A percentile compares a stretch with the other conserved stretches of the same genome.
Conservation (phyloP, 2,888 invertebrate species). For the Patella depressa region DNA sequence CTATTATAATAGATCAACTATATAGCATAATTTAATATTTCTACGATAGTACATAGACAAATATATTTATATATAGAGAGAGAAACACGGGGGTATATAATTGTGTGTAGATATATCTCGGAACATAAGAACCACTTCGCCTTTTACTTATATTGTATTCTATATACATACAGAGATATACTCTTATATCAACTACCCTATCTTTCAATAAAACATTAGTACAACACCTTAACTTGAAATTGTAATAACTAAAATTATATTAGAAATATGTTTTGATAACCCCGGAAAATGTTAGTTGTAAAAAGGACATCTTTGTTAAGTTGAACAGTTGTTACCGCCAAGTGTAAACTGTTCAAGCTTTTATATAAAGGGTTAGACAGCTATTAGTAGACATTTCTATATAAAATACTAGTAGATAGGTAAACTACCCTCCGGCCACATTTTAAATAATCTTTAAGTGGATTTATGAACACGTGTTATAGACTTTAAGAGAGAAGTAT, state of each 20-base stretch:
- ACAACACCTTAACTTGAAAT: not conserved
- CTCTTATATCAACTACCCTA: slow-evolving; percentile 5
- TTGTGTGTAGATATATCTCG: too few species aligned
- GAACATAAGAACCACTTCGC: not conserved
- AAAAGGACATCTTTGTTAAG: not conserved
- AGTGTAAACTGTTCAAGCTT: not conserved
- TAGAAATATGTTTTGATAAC: slow-evolving; percentile 1
- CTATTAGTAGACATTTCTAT: too few species aligned
- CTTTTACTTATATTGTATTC: slow-evolving; percentile 12
- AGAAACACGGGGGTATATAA: too few species aligned
- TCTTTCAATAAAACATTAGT: not conserved
- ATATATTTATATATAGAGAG: too few species aligned
- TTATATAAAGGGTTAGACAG: too few species aligned
- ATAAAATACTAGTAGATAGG: too few species aligned
- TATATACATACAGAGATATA: not conserved
- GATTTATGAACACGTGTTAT: not conserved
- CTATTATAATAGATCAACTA: too few species aligned
- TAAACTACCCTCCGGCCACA: too few species aligned
- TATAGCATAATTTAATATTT: too few species aligned
- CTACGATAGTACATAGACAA: too few species aligned
- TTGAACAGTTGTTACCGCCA: slow-evolving; percentile 6
- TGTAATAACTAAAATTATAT: slow-evolving; percentile 5
- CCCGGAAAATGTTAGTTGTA: not conserved
- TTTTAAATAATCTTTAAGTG: not conserved
- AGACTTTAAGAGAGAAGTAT: not conserved